Conservation (phyloP, 2,888 invertebrate genomes). For the Campaea margaritaria region DNA sequence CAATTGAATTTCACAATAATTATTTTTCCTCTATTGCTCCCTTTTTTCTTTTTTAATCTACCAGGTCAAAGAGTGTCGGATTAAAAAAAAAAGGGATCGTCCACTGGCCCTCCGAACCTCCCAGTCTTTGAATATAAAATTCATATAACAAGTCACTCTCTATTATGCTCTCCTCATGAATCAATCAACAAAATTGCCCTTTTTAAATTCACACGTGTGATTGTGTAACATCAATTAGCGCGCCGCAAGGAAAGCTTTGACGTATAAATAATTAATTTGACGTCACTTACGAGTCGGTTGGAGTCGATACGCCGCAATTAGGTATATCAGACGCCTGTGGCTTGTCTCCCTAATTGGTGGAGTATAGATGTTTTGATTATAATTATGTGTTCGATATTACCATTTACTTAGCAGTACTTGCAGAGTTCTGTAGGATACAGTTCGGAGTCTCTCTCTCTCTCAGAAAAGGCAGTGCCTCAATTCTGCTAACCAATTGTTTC, state of each 20-base stretch:
- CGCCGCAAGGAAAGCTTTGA: conserved; percentile 34
- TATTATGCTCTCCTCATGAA: neutral
- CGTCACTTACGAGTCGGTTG: conserved; percentile 32
- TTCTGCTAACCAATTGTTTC: no score
- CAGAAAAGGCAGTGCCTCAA: no score
- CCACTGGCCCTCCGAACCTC: no score
- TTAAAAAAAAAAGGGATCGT: no score
- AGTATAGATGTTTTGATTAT: neutral
- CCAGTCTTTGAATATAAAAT: no score
- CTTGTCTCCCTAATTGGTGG: conserved; percentile 2
- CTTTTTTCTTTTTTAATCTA: no score
- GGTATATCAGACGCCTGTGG: conserved; percentile 20
- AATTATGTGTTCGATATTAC: neutral
- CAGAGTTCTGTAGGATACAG: no score
- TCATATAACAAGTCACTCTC: no score
- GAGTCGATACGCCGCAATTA: conserved; percentile 34
- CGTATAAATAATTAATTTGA: conserved; percentile 39
- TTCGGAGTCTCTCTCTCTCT: no score
- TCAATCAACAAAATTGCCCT: neutral
- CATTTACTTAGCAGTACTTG: neutral
- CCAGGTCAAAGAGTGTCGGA: no score
- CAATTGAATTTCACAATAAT: no score
- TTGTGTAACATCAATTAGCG: conserved; percentile 17
- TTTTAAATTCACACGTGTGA: neutral
- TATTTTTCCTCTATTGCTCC: no score